phyloP scores from a whole-genome alignment of 2,113 vertebrate genomes.

The Hippoglossus stenolepis region DNA sequence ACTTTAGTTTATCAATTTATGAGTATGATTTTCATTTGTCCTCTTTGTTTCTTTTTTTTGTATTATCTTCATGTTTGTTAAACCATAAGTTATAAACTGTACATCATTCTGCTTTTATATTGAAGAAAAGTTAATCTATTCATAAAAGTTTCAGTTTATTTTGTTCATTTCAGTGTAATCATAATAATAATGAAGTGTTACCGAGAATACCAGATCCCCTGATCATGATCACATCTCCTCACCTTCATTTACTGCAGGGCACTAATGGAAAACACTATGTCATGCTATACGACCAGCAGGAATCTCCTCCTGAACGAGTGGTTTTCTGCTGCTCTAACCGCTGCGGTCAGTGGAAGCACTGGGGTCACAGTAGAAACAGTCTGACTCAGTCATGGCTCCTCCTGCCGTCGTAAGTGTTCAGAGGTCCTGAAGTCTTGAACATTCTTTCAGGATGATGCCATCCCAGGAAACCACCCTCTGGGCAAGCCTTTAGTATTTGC shows the following conservation, averaged over 20 bases:
- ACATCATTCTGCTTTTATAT: neutral
- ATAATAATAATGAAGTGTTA: too few species aligned
- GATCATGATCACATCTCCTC: slow-evolving; percentile 37
- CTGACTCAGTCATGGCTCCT: slow-evolving; percentile 48
- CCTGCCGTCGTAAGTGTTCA: slow-evolving; percentile 31
- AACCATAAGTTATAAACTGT: neutral
- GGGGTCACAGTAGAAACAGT: slow-evolving; percentile 56
- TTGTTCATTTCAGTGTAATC: too few species aligned
- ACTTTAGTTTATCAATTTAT: neutral
- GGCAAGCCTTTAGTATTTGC: slow-evolving; percentile 56
- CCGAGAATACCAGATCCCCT: slow-evolving; percentile 3
- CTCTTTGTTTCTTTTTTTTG: neutral
- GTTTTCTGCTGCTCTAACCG: slow-evolving; percentile 44
- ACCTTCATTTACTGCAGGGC: slow-evolving; percentile 20
- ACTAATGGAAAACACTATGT: slow-evolving; percentile 67
- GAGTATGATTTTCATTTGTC: neutral
- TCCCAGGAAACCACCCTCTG: slow-evolving; percentile 69
- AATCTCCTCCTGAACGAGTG: slow-evolving; percentile 65
- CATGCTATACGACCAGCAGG: slow-evolving; percentile 49
- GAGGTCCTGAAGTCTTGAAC: slow-evolving; percentile 46
- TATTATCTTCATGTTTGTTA: neutral
- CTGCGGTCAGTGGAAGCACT: slow-evolving; percentile 55
- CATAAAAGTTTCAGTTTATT: too few species aligned
- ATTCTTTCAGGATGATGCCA: slow-evolving; percentile 78
- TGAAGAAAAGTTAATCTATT: neutral